These are phyloP conservation scores for Pyrrhosoma nymphula DNA, from an alignment of 2,888 invertebrate species.

Conservation along the genomic window DNA sequence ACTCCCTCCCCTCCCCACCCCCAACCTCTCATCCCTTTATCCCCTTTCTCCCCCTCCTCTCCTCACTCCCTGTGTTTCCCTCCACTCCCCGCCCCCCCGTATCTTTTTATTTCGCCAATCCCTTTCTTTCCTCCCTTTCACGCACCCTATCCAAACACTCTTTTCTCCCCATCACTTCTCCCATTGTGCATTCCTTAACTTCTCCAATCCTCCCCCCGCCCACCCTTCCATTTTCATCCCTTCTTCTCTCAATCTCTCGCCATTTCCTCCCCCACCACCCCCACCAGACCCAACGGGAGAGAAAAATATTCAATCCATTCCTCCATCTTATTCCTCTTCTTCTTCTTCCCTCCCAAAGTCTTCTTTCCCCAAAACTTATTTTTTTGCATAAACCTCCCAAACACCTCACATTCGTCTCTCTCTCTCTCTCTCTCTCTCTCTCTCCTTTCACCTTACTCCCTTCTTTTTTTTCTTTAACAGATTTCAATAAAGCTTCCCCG, in stretches of 20 bases:
- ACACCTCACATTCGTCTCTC: neutral
- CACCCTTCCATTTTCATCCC: no score
- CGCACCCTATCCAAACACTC: slow-evolving; percentile 10
- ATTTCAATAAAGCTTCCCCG: neutral
- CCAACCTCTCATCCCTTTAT: neutral
- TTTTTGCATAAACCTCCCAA: neutral
- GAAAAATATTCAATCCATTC: neutral
- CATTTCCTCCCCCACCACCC: neutral
- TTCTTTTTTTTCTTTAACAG: neutral
- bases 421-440: neutral
- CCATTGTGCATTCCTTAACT: neutral
- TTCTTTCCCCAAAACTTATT: neutral
- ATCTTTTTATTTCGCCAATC: neutral
- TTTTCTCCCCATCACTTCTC: neutral
- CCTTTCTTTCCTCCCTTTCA: slow-evolving; percentile 5
- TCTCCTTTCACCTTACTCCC: neutral
- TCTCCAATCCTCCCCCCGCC: neutral
- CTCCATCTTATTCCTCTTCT: neutral
- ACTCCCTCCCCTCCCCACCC: neutral
- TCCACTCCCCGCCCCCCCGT: neutral
- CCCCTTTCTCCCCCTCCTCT: neutral
- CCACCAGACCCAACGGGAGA: neutral
- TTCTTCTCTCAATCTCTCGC: neutral
- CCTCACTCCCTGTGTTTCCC: neutral
- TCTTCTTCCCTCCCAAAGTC: neutral